phyloP scores from a whole-genome alignment of 2,797 vertebrate species.

The Schizopygopsis malacanthus region DNA sequence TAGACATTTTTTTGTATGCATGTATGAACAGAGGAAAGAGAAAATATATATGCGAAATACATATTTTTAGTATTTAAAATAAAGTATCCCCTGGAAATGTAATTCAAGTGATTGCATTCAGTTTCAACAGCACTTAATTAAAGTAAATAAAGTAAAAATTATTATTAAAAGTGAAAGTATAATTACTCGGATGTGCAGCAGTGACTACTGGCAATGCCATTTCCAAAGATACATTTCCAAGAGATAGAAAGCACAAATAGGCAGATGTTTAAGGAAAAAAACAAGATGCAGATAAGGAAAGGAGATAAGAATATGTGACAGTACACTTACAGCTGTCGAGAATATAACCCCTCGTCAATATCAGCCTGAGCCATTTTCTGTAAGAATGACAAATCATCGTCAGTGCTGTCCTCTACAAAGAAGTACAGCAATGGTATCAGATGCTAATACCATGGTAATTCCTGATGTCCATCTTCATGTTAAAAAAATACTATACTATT shows the following conservation, averaged over 20 bases:
- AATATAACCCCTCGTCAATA: constrained; percentile 83
- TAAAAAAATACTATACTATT: neutral
- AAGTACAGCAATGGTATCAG: neutral
- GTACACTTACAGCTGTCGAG: constrained; percentile 86
- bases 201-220: neutral
- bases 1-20: neutral
- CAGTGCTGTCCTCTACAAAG: neutral
- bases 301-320: neutral
- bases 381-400: constrained; percentile 3
- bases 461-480: no score
- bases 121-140: neutral
- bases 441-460: neutral
- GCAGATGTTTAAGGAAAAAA: neutral
- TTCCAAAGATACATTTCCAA: neutral
- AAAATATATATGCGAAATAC: neutral
- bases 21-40: neutral
- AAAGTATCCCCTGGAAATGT: neutral
- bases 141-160: neutral
- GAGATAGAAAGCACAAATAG: neutral
- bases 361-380: constrained; percentile 62
- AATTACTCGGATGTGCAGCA: neutral
- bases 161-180: neutral
- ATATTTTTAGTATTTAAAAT: neutral
- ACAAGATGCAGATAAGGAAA: neutral
- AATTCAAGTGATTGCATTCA: neutral